Percentiles rank a stretch among this genome's conserved stretches.
Conservation (phyloP, 2,113 vertebrate genomes). For the Lycaon pictus region DNA sequence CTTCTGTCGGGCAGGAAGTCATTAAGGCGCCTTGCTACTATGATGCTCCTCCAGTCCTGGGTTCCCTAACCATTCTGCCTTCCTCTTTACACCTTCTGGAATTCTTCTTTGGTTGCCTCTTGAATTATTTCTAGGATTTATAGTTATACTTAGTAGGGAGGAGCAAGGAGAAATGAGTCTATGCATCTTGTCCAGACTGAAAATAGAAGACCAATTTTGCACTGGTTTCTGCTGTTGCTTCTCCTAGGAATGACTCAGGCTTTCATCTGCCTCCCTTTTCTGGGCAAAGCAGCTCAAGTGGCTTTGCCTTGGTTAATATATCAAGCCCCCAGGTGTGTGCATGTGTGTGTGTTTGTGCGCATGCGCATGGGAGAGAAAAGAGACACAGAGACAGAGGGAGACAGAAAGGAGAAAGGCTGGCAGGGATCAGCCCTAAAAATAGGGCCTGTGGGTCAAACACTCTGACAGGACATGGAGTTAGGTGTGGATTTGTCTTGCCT, state of each 20-base stretch:
- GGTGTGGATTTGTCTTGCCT: background rate
- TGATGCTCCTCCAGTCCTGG: background rate
- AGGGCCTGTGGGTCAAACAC: background rate
- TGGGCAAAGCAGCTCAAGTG: background rate
- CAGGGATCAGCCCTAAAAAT: constrained; percentile 32
- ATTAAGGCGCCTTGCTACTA: background rate
- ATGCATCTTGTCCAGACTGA: background rate
- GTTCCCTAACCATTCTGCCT: background rate
- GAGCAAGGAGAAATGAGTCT: constrained; percentile 17
- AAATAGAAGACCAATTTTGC: constrained; percentile 44
- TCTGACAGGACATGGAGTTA: constrained; percentile 3
- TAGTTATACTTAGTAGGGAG: background rate
- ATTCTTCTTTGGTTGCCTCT: background rate
- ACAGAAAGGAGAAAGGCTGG: constrained; percentile 15
- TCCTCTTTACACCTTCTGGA: background rate
- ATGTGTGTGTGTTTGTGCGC: background rate
- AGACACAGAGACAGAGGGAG: background rate
- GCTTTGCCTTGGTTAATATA: constrained; percentile 35
- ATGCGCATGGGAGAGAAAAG: accelerated
- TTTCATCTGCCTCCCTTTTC: constrained; percentile 18
- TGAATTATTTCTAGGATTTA: constrained; percentile 22
- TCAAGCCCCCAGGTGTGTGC: background rate
- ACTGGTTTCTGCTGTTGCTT: constrained; percentile 37
- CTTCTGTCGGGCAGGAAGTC: background rate
- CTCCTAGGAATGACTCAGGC: constrained; percentile 24